A percentile compares a stretch with the other conserved stretches of the same genome.
These are phyloP conservation scores for Phaethornis superciliosus DNA, from an alignment of 2,113 vertebrate genomes.

Conservation along the genomic window DNA sequence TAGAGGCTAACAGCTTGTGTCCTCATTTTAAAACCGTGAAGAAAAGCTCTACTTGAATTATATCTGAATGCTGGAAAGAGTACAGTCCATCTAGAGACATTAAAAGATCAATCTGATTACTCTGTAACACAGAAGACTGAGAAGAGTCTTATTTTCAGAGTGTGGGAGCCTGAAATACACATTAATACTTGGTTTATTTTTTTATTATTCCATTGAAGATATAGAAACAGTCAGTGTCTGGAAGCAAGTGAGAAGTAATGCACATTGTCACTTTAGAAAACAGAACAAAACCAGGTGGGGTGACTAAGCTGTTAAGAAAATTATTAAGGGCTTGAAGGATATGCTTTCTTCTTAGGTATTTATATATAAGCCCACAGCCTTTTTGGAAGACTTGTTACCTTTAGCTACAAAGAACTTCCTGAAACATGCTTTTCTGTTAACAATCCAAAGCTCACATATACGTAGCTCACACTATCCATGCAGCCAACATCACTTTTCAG, in stretches of 20 bases:
- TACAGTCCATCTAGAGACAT: not conserved
- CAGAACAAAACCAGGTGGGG: not conserved
- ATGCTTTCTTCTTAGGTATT: not conserved
- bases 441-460: not conserved
- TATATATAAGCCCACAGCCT: not conserved
- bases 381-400: not conserved
- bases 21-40: not conserved
- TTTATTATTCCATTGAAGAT: not conserved
- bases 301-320: not conserved
- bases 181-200: not conserved
- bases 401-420: not conserved
- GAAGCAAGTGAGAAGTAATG: not conserved
- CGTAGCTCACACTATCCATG: rapidly evolving
- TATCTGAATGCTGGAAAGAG: not conserved
- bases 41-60: not conserved
- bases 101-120: not conserved
- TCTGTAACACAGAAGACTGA: not conserved
- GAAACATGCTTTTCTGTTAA: not conserved
- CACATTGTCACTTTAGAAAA: not conserved
- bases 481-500: not conserved
- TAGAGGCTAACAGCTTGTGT: not conserved
- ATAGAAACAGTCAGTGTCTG: not conserved
- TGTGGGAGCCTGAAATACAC: not conserved
- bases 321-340: not conserved
- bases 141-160: not conserved